Base-by-base conservation (phyloP, 2,888 invertebrate genomes). In the Gortyna flavago region DNA sequence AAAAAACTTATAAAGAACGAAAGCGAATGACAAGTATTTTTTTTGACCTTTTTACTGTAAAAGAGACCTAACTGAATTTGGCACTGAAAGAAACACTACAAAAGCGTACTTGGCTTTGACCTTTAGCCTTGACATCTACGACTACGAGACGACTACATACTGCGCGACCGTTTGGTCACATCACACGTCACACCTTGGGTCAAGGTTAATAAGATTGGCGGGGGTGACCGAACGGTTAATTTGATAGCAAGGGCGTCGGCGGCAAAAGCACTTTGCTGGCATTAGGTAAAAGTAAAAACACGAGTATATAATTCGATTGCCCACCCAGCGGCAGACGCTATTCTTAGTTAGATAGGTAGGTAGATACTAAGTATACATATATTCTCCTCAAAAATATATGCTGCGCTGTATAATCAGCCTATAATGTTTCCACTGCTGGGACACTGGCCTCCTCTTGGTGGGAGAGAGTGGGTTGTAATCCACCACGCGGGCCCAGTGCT, bases 181-280 rank as follows among this genome's bases (percentile, higher is more conserved):
- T 21, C 57, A 44, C 80, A 57, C 25, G 77, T 76, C 72, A 57
- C 57, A 68, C 62, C 57, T 67, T 41, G 59, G 44, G 71, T 61
- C 81, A 82, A 82, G 75, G 71, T 72, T 75, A 82, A 84, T 72
- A 68, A n/a, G 75, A 85, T 85, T 75, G 29, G 44, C 21, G 29
- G 61, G 79, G 84, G 84, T 79, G 54, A 66, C 66, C 48, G 79
- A 41, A 66, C 69, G 68, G 3, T 66, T 29, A 48, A 51, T 67
- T 66, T 29, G 57, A 51, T 67, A 11, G 41, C 62, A 69, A 69
- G 69, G 79, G 68, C 71, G 57, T 16, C 2, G 16, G 48, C 32
- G 57, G 29, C 66, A 32, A n/a, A 16, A 66, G 32, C 57, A 51
- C 79, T 79, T 54, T 74, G 7, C 44, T 61, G n/a, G 32, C n/a